Conservation (phyloP, 1,140 invertebrate species). For the Epicauta chinensis region DNA sequence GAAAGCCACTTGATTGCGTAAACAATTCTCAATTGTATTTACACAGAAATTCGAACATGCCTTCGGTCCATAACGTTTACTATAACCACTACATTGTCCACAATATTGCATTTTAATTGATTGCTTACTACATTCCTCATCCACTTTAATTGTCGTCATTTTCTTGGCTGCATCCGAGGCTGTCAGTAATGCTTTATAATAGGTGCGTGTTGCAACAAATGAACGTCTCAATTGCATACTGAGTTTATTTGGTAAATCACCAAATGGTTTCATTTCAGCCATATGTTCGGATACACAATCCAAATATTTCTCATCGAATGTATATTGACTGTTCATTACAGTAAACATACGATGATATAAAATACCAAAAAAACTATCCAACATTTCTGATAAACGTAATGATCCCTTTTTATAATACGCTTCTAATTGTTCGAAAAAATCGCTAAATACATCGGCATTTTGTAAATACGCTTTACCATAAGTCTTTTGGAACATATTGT, state of each 20-base stretch:
- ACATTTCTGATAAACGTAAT: conserved; percentile 73
- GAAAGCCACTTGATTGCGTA: conserved; percentile 76
- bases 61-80: conserved; percentile 46
- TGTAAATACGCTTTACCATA: conserved; percentile 94
- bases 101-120: conserved; percentile 83
- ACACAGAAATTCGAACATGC: conserved; percentile 84
- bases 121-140: conserved; percentile 66
- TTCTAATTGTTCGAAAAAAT: conserved; percentile 85
- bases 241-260: conserved; percentile 87
- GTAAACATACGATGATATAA: conserved; percentile 96
- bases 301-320: conserved; percentile 76
- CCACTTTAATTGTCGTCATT: conserved; percentile 68
- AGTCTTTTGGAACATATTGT: conserved; percentile 90
- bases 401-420: conserved; percentile 80
- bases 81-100: conserved; percentile 70
- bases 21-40: conserved; percentile 85
- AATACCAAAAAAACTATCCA: conserved; percentile 89
- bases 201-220: conserved; percentile 90
- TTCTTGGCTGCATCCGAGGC: conserved; percentile 78
- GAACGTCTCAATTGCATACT: conserved; percentile 82
- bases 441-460: conserved; percentile 86
- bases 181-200: conserved; percentile 79
- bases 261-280: conserved; percentile 89
- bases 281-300: conserved; percentile 82
- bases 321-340: conserved; percentile 85